Base-by-base conservation (phyloP, 2,888 invertebrate genomes). In the Dastarcus helophoroides region DNA sequence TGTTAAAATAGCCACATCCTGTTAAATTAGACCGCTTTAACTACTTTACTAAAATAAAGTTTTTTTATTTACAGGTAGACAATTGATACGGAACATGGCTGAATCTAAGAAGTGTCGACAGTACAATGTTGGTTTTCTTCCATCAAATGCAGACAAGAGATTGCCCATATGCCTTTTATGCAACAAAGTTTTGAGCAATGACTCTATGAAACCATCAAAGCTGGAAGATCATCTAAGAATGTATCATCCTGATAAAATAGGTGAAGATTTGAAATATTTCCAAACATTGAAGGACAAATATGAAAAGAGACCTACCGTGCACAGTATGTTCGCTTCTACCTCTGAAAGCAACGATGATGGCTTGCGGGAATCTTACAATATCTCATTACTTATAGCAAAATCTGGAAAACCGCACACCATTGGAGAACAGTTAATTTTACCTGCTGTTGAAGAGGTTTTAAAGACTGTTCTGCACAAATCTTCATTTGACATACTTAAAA, bases 351-450 rank as follows among this genome's bases (percentile, higher is more conserved):
- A 41, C 31, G 35, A 40, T 33, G 37, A 38, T 41, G 33, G 36
- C 21, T 39, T 35, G 32, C 29, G 31, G 22, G 38, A 33, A 22
- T 42, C 39, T 38, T 41, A 42, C 31, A 44, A 42, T 42, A 44
- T 47, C 31, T 47, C 42, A 14, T 32, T 48, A 30, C 39, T 48
- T 33, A 46, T 44, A 36, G 41, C 44, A 30, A 49, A 47, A 47
- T 44, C 42, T 15, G 48, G 42, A 42, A 49, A 50, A 40, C 45
- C 47, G 26, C 46, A 48, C 27, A 47, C 46, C 22, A 51, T 50
- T 32, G 50, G 46, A 31, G 43, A 51, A 32, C 9, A 60, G 47
- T 40, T 48, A 41, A 54, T 51, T 50, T 45, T 53, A 33, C 45
- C 48, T 14, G 50, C 50, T 26, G 38, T 51, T 44, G 40, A 45